These are phyloP conservation scores for Pionites leucogaster DNA, from an alignment of 2,113 vertebrate genomes.

Conservation along the genomic window DNA sequence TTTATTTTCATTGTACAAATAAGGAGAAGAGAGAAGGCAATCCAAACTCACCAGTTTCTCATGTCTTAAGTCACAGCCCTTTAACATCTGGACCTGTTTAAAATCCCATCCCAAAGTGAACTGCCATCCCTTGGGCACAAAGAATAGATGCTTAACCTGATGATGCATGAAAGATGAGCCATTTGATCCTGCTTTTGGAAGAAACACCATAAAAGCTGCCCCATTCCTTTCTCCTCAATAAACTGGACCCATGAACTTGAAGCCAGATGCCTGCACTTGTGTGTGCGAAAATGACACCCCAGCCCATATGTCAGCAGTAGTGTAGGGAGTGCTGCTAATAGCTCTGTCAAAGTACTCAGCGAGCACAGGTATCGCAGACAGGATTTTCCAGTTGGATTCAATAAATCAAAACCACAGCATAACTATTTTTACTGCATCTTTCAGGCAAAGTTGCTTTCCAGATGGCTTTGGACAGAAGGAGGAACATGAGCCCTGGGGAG, in stretches of 20 bases:
- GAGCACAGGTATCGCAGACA: background rate
- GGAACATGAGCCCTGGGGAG: background rate
- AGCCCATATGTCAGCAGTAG: background rate
- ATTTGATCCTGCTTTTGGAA: background rate
- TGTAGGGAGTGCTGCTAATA: background rate
- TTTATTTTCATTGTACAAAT: background rate
- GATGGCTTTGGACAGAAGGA: background rate
- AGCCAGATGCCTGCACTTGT: background rate
- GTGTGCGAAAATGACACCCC: background rate
- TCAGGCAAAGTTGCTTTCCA: background rate
- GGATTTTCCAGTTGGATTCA: background rate
- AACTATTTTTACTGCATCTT: background rate
- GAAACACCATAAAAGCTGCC: background rate
- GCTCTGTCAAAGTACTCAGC: background rate
- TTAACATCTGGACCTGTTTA: background rate
- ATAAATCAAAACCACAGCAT: constrained; percentile 24
- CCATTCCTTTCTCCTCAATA: background rate
- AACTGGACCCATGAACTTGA: background rate
- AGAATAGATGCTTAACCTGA: background rate
- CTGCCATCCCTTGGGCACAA: background rate
- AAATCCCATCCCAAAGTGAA: background rate
- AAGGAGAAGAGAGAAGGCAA: background rate
- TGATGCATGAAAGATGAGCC: background rate
- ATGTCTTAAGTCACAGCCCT: background rate
- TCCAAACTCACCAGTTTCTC: background rate